Conservation (phyloP, 2,888 invertebrate genomes). For the Acronicta alni region DNA sequence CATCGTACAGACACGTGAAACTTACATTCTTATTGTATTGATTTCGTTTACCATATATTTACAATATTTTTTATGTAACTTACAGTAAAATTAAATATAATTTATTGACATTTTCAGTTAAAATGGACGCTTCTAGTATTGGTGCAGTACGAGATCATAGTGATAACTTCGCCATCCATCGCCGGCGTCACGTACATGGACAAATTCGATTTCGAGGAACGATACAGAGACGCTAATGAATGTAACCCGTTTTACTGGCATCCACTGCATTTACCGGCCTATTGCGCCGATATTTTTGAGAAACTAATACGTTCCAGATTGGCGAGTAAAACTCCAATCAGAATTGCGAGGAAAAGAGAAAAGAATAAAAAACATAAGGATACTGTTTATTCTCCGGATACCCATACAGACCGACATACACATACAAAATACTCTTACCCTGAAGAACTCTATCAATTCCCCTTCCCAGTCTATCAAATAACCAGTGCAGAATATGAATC, state of each 20-base stretch:
- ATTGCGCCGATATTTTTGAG: constrained; percentile 74
- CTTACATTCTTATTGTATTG: too few relatives aligned
- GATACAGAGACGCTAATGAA: constrained; percentile 74
- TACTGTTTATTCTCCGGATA: not conserved
- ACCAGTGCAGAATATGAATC: constrained; percentile 21
- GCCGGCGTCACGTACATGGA: constrained; percentile 81
- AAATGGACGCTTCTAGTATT: constrained; percentile 47
- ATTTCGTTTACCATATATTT: too few relatives aligned
- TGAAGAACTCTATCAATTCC: constrained; percentile 11
- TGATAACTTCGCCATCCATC: constrained; percentile 66
- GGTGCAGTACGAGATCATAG: constrained; percentile 40
- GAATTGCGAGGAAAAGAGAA: constrained; percentile 58
- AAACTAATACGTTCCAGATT: constrained; percentile 68
- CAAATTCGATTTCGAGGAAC: constrained; percentile 75
- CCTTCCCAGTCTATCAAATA: constrained; percentile 29
- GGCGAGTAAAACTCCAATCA: constrained; percentile 55
- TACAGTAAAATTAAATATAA: not conserved
- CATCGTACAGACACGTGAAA: too few relatives aligned
- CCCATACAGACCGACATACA: not conserved
- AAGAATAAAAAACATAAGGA: constrained; percentile 9
- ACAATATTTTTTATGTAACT: too few relatives aligned
- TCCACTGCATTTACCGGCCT: constrained; percentile 78
- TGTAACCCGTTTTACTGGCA: constrained; percentile 83
- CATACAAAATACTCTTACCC: constrained; percentile 9
- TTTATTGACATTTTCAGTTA: constrained; percentile 53